Evolutionary conservation across 2,888 invertebrate species (phyloP), one percentile per base, ranked within the genome.

Genomic region (Tanaodytes sp.): DNA sequence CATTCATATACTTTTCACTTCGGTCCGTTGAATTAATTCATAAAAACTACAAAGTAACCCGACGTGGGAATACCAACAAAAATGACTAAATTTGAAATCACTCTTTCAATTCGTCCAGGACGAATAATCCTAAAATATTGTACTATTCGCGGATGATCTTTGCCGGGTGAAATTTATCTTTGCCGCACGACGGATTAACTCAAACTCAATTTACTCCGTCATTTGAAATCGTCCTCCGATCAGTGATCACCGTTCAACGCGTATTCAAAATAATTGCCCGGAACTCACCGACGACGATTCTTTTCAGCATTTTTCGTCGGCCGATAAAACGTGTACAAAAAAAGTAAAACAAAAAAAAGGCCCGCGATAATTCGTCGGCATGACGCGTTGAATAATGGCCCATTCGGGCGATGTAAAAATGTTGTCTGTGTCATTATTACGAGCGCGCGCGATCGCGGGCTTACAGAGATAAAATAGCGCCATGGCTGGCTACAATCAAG

Each of bases 401-500:
- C 62, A 51, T 67, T 66, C 63, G 66, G 42, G 64, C 40, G 51
- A 73, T 77, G 77, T 77, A 69, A 69, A 64, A 63, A 55, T 69
- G 69, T 63, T 58, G 58, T 58, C 62, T 52, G 52, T 39, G 48
- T 37, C 57, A 30, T 58, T 57, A 63, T 46, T 52, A 20, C 27
- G 18, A 23, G 36, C 51, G 12, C 37, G 40, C 57, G 15, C 58
- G 55, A 51, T 45, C 55, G 52, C 42, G 42, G 39, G 54, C 39
- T 69, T 59, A 15, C 31, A 43, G 45, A 52, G 69, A 70, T 65
- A 57, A 64, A 65, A 65, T 52, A 59, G 42, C 40, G 52, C 77
- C 75, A 82, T 82, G 82, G 82, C 79, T 67, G 80, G 77, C 63
- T 82, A 80, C 76, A 79, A 80, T 72, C 76, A 80, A 51, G 75